A percentile compares a stretch with the other conserved stretches of the same genome.
Conservation (phyloP, 2,888 invertebrate genomes). For the Megastigmus dorsalis region DNA sequence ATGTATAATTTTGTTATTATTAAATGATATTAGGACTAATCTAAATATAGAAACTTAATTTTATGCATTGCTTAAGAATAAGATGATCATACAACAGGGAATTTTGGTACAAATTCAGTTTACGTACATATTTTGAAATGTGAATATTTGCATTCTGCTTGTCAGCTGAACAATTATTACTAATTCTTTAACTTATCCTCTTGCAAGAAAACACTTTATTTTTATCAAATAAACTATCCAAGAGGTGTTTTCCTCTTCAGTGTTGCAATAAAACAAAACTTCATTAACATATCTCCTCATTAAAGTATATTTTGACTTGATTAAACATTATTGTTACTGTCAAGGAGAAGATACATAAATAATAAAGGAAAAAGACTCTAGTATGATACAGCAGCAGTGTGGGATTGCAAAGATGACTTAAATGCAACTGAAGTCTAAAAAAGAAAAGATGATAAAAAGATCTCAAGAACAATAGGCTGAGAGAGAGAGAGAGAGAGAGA, state of each 20-base stretch:
- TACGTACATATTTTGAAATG: slow-evolving; percentile 42
- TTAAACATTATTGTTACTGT: slow-evolving; percentile 15
- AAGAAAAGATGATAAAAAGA: slow-evolving; percentile 7
- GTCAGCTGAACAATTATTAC: slow-evolving; percentile 11
- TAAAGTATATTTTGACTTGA: neutral
- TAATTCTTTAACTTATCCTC: slow-evolving; percentile 27
- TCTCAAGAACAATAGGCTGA: slow-evolving; percentile 23
- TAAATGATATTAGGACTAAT: no score
- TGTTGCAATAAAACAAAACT: slow-evolving; percentile 10
- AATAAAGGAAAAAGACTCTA: slow-evolving; percentile 4
- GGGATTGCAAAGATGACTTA: neutral
- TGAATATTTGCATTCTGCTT: slow-evolving; percentile 34
- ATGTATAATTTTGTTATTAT: no score
- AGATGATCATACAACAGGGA: no score
- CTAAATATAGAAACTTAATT: no score
- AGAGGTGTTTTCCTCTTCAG: slow-evolving; percentile 1
- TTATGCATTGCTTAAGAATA: no score
- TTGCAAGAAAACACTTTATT: slow-evolving; percentile 4
- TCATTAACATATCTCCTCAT: slow-evolving; percentile 10
- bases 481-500: neutral
- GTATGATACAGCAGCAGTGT: neutral
- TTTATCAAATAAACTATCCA: slow-evolving; percentile 11
- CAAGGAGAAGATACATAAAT: slow-evolving; percentile 16
- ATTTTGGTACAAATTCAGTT: no score
- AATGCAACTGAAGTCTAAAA: neutral